Evolutionary conservation across 2,888 invertebrate species (phyloP), one percentile per base, ranked within the genome.

Genomic region (Chrysopilus asiliformis): DNA sequence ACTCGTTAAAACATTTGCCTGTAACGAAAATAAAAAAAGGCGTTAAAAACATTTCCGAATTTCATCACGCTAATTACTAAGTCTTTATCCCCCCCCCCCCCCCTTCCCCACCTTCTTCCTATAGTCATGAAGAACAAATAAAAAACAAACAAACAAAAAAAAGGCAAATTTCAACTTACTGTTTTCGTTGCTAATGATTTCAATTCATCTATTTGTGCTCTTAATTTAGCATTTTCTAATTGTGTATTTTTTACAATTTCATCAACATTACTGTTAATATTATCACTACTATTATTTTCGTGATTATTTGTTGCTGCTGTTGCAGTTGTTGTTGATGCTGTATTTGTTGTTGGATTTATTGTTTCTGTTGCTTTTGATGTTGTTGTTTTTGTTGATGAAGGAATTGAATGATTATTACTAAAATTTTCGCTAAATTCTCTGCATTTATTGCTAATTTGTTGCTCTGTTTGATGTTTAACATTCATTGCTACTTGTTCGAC

Each of bases 121-220:
- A 41, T 12, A 10, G 9, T 17, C 22, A 16, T n/a, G 8, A 16
- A 22, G 18, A 14, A 19, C 17, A 28, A 25, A 24, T 12, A 32
- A 9, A 36, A 34, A 29, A 34, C 20, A 34, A 35, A 19, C 18
- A 19, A 15, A 24, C 15, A 16, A 25, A 32, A 25, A 17, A 9
- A 36, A 20, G 15, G 9, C 32, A 32, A 32, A 31, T 35, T n/a
- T n/a, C n/a, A n/a, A 68, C 74, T 68, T 57, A 84, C 84, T 47
- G 83, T 83, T 53, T 83, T 80, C 46, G 75, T 73, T 44, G 85
- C 80, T 47, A 81, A 73, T 52, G 66, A 71, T 61, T 81, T 79
- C 55, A 84, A 81, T 57, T 80, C 72, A 44, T 71, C 70, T 33
- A 78, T 72, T 53, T 74, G 68, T 28, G 65, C 65, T 51, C 75